These are phyloP conservation scores for Dreissena rostriformis DNA, from an alignment of 1,140 invertebrate genomes.

Conservation along the genomic window DNA sequence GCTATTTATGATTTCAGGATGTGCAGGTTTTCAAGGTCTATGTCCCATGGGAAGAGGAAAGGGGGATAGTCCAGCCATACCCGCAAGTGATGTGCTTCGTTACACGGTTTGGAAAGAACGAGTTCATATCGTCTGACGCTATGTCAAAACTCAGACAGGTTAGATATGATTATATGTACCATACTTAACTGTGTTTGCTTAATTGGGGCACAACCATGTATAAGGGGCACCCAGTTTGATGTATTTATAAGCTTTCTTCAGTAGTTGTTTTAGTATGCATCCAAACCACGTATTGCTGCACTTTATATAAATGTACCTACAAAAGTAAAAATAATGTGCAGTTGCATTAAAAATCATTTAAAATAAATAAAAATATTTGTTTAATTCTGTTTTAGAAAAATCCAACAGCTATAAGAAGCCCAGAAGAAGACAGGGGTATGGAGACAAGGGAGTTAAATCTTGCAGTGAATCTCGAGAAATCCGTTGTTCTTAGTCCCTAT, in stretches of 20 bases:
- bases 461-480: constrained; percentile 66
- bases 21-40: constrained; percentile 95
- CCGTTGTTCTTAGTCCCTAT: constrained; percentile 73
- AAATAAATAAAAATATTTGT: not conserved
- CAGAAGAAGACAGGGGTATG: constrained; percentile 93
- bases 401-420: constrained; percentile 89
- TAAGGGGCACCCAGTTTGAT: no score
- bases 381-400: constrained; percentile 86
- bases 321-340: no score
- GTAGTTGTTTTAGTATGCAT: no score
- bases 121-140: constrained; percentile 97
- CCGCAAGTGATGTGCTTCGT: constrained; percentile 96
- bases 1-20: constrained; percentile 85
- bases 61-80: constrained; percentile 93
- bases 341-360: no score
- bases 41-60: constrained; percentile 97
- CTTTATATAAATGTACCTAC: no score
- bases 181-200: no score
- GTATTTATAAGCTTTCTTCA: no score
- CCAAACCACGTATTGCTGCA: no score
- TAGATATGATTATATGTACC: constrained; percentile 35
- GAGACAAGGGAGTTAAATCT: constrained; percentile 92
- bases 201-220: no score
- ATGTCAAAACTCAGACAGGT: constrained; percentile 98
- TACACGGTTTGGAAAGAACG: constrained; percentile 91